Evolutionary conservation across 2,797 vertebrate genomes (phyloP).

Genomic region (Acrocephalus scirpaceus): DNA sequence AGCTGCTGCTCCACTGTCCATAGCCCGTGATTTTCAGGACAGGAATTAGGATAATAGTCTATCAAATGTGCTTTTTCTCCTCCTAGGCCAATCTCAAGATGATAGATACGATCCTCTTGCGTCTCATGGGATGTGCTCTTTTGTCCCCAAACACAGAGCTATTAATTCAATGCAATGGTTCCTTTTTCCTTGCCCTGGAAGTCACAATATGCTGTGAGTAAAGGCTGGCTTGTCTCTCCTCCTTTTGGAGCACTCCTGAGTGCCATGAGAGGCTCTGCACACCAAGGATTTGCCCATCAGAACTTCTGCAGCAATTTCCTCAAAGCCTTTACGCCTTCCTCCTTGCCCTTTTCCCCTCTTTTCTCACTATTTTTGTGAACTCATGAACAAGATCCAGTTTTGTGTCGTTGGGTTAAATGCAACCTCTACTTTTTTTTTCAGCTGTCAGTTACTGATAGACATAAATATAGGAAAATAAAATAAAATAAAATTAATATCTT

Average conservation of each 20-base stretch:
- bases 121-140: neutral
- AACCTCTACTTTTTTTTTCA: neutral
- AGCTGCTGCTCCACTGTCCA: neutral
- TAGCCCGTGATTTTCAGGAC: neutral
- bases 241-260: neutral
- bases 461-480: neutral
- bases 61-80: slow-evolving; percentile 33
- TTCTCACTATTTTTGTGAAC: neutral
- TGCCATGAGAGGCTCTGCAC: neutral
- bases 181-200: neutral
- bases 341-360: neutral
- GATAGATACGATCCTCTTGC: neutral
- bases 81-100: neutral
- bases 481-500: accelerated
- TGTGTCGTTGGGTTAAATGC: neutral
- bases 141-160: neutral
- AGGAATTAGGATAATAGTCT: slow-evolving; percentile 59
- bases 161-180: slow-evolving; percentile 12
- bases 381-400: neutral
- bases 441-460: neutral
- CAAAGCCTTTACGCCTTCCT: neutral
- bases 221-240: neutral
- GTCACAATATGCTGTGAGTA: neutral
- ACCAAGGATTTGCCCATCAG: neutral
- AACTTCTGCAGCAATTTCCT: neutral